Evolutionary conservation across 2,113 vertebrate genomes (phyloP), one percentile per base, ranked within the genome.

Genomic region (Xyliphius kryptos): DNA sequence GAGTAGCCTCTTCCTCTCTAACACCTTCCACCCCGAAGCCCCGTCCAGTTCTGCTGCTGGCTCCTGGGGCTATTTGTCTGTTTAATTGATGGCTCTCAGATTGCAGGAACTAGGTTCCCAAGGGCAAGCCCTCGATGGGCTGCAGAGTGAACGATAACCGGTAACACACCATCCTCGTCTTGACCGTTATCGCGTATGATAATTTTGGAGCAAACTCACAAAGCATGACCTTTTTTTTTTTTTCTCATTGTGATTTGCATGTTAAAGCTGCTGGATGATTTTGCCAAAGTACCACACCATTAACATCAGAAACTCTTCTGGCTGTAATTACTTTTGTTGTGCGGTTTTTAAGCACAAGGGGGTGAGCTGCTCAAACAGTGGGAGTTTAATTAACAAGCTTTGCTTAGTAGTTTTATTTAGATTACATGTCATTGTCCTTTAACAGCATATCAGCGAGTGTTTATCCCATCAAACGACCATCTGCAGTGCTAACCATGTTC

Each of bases 1-100:
- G 81, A 93, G 94, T 91, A 55, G 10, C 55, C 40, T 48, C 9
- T 7, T 49, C 15, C 20, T n/a, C 22, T 15, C n/a, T 17, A 26
- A 37, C 40, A 60, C 19, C 51, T 15, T 60, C 48, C 40, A 63
- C 19, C n/a, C 21, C 48, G 9, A 22, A 41, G 40, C 17, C 32
- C 9, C 26, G 44, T 49, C 54, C 65, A 64, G 70, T 56, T 70
- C 56, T 61, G n/a, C 6, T 48, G 12, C 13, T 55, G 3, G 37
- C 60, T 37, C 50, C 22, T 51, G 49, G 48, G 67, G 36, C n/a
- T 57, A 63, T 54, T 74, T 43, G 56, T 62, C 60, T 8, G 20
- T 40, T 57, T 40, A 62, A 51, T 9, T 43, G 52, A 55, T 66
- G 51, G 43, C 40, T 63, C 55, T 70, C 61, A 14, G 38, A 56